Evolutionary conservation across 2,888 invertebrate genomes (phyloP).

Genomic region (Mythimna pallens): DNA sequence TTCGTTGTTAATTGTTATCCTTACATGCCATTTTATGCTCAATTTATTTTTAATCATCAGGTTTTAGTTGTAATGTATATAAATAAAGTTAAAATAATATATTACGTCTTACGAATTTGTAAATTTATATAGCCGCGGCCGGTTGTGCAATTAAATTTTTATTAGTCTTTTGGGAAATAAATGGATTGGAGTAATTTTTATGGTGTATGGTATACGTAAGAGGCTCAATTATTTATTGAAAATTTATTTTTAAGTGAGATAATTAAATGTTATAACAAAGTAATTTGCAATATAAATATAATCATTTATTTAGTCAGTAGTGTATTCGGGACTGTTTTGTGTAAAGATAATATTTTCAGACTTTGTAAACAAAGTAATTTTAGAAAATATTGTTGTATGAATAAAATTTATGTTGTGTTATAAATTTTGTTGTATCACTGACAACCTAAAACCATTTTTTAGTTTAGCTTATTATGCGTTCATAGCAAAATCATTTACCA

Average conservation of each 20-base stretch:
- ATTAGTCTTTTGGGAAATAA: conserved; percentile 71
- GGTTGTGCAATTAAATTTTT: conserved; percentile 88
- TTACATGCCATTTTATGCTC: conserved; percentile 64
- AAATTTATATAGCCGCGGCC: conserved; percentile 84
- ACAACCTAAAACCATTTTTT: background rate
- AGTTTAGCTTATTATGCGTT: no score
- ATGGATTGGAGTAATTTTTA: conserved; percentile 70
- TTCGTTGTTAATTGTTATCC: conserved; percentile 53
- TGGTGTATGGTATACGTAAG: conserved; percentile 79
- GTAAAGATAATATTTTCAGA: conserved; percentile 71
- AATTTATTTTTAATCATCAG: conserved; percentile 60
- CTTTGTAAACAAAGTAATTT: conserved; percentile 72
- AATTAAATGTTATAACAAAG: conserved; percentile 48
- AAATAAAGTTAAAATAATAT: conserved; percentile 64
- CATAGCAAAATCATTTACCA: no score
- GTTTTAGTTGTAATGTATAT: conserved; percentile 70
- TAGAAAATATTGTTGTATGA: conserved; percentile 72
- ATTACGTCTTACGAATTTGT: conserved; percentile 72
- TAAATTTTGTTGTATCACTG: conserved; percentile 46
- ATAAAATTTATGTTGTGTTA: conserved; percentile 63
- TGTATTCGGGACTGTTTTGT: conserved; percentile 39
- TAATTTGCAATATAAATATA: conserved; percentile 55
- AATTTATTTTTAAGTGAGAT: conserved; percentile 52
- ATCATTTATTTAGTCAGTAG: conserved; percentile 42
- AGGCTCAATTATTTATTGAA: conserved; percentile 81